Evolutionary conservation across 1,140 invertebrate species (phyloP).

Genomic region (Aphelenchoides fujianensis): DNA sequence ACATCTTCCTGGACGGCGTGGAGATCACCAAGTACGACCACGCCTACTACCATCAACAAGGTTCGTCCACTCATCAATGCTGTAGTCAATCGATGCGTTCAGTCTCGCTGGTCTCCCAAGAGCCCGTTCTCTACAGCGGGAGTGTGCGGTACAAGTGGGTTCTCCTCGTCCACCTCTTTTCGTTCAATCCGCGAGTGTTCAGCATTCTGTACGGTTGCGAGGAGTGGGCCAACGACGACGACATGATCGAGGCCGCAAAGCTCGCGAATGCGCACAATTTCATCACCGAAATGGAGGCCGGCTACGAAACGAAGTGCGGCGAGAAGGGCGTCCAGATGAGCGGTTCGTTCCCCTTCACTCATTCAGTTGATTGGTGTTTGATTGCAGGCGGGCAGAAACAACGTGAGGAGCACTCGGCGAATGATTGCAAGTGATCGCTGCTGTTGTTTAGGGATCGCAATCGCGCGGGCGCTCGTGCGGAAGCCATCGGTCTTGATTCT

Average conservation of each 20-base stretch:
- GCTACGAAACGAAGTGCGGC: conserved; percentile 52
- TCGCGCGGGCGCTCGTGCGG: too few relatives aligned
- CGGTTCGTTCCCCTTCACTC: conserved; percentile 35
- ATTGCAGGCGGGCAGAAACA: too few relatives aligned
- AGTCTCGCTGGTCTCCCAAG: conserved; percentile 60
- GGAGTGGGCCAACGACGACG: conserved; percentile 19
- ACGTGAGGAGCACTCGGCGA: too few relatives aligned
- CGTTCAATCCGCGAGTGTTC: background rate
- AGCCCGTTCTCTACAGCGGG: conserved; percentile 58
- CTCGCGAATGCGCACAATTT: conserved; percentile 59
- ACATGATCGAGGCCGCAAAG: conserved; percentile 45
- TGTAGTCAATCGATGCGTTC: too few relatives aligned
- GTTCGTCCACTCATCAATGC: too few relatives aligned
- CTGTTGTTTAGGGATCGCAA: too few relatives aligned
- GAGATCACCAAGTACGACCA: conserved; percentile 62
- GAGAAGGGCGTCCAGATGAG: conserved; percentile 57
- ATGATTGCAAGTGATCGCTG: too few relatives aligned
- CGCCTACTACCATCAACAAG: conserved; percentile 61
- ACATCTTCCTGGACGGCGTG: conserved; percentile 62
- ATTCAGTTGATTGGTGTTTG: too few relatives aligned
- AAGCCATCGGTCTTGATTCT: too few relatives aligned
- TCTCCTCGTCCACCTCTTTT: conserved; percentile 3
- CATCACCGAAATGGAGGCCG: conserved; percentile 45
- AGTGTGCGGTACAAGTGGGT: conserved; percentile 52
- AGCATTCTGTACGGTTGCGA: conserved; percentile 27